Conservation (phyloP, 2,888 invertebrate species). For the Apodemia hepburni region DNA sequence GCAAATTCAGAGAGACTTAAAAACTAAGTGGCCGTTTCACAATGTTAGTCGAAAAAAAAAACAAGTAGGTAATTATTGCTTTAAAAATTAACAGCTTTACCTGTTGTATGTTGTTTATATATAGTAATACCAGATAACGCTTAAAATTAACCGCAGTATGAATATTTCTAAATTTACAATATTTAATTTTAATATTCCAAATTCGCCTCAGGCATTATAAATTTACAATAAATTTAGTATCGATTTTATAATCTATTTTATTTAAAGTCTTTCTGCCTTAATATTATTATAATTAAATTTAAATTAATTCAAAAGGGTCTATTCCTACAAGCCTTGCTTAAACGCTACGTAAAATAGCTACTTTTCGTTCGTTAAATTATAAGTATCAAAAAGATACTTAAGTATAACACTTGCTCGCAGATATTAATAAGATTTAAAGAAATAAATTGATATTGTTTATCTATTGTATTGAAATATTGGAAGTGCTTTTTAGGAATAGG, state of each 20-base stretch:
- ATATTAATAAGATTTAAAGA: not conserved
- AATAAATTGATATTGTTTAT: not conserved
- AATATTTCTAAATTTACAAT: slow-evolving; percentile 6
- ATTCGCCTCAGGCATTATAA: slow-evolving; percentile 29
- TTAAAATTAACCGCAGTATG: not conserved
- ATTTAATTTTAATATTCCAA: slow-evolving; percentile 5
- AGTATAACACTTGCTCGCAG: not conserved
- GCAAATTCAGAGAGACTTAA: no score
- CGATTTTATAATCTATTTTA: slow-evolving; percentile 29
- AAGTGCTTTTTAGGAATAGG: slow-evolving; percentile 7
- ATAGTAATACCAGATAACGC: slow-evolving; percentile 4
- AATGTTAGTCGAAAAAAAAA: no score
- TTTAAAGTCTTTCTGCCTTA: slow-evolving; percentile 28
- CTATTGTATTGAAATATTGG: not conserved
- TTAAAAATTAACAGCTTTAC: not conserved
- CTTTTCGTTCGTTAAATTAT: not conserved
- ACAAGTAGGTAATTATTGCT: not conserved
- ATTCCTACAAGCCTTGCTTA: not conserved
- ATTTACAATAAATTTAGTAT: slow-evolving; percentile 36
- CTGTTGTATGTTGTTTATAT: not conserved
- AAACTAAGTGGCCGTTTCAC: no score
- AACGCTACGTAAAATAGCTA: not conserved
- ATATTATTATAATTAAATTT: slow-evolving; percentile 24
- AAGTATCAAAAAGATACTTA: not conserved
- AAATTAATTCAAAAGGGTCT: slow-evolving; percentile 6